These are phyloP conservation scores for Pterostichus madidus DNA, from an alignment of 2,888 invertebrate genomes.

Conservation along the genomic window DNA sequence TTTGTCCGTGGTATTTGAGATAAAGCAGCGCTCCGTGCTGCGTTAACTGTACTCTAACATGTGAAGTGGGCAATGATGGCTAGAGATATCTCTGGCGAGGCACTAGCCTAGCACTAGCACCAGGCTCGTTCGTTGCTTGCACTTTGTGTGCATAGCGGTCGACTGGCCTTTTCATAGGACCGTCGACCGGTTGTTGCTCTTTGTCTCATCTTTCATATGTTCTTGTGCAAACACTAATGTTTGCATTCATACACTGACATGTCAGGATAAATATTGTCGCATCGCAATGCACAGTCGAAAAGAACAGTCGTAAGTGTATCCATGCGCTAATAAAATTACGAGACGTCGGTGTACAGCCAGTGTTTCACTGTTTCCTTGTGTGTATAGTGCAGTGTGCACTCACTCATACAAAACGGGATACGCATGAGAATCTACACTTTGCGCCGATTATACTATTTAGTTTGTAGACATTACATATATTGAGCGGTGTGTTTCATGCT, in stretches of 20 bases:
- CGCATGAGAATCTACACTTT: constrained; percentile 29
- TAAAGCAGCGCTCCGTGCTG: not conserved
- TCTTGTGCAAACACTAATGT: constrained; percentile 69
- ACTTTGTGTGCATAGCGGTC: constrained; percentile 51
- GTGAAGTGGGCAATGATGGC: constrained; percentile 26
- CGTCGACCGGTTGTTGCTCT: constrained; percentile 76
- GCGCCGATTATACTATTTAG: constrained; percentile 29
- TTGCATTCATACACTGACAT: constrained; percentile 65
- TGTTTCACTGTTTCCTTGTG: constrained; percentile 29
- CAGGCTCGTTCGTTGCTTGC: constrained; percentile 19
- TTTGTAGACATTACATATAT: not conserved
- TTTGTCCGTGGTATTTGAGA: constrained; percentile 25
- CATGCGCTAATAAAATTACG: constrained; percentile 62
- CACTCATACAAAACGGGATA: constrained; percentile 3
- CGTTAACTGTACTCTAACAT: constrained; percentile 36
- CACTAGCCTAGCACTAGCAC: not conserved
- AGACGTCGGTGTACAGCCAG: constrained; percentile 15
- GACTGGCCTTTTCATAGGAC: constrained; percentile 68
- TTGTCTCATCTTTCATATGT: constrained; percentile 76
- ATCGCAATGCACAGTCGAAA: constrained; percentile 47
- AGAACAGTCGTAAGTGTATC: constrained; percentile 58
- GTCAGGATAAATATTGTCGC: constrained; percentile 65
- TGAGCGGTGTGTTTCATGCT: not conserved
- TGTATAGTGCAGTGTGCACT: constrained; percentile 15
- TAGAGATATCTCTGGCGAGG: constrained; percentile 19